Base-by-base conservation (phyloP, 2,797 vertebrate genomes). In the Tauraco hartlaubi region DNA sequence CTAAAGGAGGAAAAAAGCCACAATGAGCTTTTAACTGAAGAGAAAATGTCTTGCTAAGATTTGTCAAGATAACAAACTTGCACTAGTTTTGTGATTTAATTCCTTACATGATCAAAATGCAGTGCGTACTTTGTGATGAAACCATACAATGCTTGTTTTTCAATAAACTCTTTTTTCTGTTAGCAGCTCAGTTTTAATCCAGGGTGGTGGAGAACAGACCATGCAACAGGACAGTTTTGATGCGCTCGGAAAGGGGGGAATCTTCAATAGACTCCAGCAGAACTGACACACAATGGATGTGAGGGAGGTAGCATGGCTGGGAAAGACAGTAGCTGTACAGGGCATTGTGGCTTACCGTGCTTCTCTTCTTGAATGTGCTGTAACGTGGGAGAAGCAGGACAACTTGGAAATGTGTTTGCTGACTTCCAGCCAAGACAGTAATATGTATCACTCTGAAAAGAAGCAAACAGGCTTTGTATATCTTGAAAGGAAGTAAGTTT, bases 1-100 rank as follows among this genome's bases (percentile, higher is more conserved):
- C 88, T 94, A 93, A 96, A 90, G 85, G 59, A 94, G 90, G 41
- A 92, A 90, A 81, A 96, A 95, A 97, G 66, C 73, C 92, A 92
- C 90, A 94, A 91, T 81, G 76, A 94, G 85, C 94, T 96, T 96
- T 94, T 95, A 96, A 93, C 90, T 94, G 94, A 78, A 90, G 85
- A 90, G 94, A 92, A 93, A 95, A 95, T 72, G 77, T 92, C 95
- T 84, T 95, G 92, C 92, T 93, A 95, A 92, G 95, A 95, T 96
- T 96, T 90, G 88, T 86, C 80, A 86, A 92, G 96, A 86, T 97
- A 96, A 96, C 83, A 96, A 95, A 96, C 88, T 88, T 92, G 80
- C 23, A 15, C 80, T 69, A 66, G 76, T 94, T 94, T 94, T 86
- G 74, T 92, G 80, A 79, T 96, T 97, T 97, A 95, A 94, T 96